phyloP scores from a whole-genome alignment of 2,113 vertebrate species.

The Dunckerocampus dactyliophorus region DNA sequence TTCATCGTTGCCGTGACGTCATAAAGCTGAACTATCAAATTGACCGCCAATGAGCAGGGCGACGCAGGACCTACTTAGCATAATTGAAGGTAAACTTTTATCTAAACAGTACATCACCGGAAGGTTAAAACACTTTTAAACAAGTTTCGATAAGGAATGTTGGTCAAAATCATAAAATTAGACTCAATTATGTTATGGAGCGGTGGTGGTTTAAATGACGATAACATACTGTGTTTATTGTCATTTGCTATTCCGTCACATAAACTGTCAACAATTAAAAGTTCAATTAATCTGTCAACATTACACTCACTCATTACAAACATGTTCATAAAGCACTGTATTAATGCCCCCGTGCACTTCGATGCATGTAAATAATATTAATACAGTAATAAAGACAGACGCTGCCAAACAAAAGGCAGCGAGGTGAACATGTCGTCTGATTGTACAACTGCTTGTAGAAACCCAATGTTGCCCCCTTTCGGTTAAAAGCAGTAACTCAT shows the following conservation, averaged over 20 bases:
- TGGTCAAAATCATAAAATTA: neutral
- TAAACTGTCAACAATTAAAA: neutral
- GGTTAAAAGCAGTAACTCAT: conserved; percentile 55
- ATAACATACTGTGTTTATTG: neutral
- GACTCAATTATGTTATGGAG: neutral
- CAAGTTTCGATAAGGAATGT: neutral
- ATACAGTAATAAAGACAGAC: neutral
- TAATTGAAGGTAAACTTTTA: conserved; percentile 88
- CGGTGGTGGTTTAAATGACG: neutral
- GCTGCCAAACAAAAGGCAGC: neutral
- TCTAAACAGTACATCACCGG: conserved; percentile 77
- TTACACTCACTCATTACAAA: neutral
- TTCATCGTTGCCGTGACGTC: conserved; percentile 97
- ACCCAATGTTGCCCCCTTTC: conserved; percentile 96
- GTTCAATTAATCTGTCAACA: too few species aligned
- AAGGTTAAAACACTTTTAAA: conserved; percentile 74
- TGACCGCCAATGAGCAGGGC: conserved; percentile 83
- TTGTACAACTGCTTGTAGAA: conserved; percentile 58
- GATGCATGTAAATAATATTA: neutral
- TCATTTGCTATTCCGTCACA: neutral
- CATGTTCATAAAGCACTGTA: too few species aligned
- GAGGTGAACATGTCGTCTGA: conserved; percentile 1
- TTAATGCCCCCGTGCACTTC: neutral
- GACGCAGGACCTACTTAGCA: conserved; percentile 81
- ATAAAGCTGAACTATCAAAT: conserved; percentile 80